phyloP scores from a whole-genome alignment of 1,140 invertebrate species.

The Pogonomyrmex californicus region DNA sequence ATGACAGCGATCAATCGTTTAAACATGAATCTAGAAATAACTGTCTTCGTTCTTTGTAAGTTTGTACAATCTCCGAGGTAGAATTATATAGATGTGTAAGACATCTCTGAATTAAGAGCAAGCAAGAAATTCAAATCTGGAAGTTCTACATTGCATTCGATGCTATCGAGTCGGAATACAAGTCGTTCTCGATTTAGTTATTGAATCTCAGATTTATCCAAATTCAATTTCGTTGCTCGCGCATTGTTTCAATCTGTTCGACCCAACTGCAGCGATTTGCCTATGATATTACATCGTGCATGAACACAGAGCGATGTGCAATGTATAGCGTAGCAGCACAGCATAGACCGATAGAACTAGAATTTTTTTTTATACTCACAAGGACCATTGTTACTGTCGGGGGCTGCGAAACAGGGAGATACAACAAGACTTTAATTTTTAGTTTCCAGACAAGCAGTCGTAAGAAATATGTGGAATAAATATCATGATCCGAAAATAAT shows the following conservation, averaged over 20 bases:
- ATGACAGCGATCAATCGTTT: not conserved
- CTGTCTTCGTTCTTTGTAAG: not conserved
- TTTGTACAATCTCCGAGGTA: not conserved
- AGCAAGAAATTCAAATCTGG: slow-evolving; percentile 50
- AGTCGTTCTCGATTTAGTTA: slow-evolving; percentile 27
- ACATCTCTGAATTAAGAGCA: slow-evolving; percentile 11
- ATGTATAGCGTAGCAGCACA: slow-evolving; percentile 83
- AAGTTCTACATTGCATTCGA: slow-evolving; percentile 35
- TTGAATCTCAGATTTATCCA: slow-evolving; percentile 56
- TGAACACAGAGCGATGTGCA: slow-evolving; percentile 70
- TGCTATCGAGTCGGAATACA: slow-evolving; percentile 37
- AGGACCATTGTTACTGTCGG: slow-evolving; percentile 94
- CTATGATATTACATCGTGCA: slow-evolving; percentile 64
- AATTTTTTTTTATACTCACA: slow-evolving; percentile 91
- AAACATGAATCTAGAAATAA: not conserved
- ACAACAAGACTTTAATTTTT: slow-evolving; percentile 86
- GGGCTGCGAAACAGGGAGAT: slow-evolving; percentile 90
- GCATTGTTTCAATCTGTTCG: slow-evolving; percentile 50
- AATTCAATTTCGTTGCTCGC: slow-evolving; percentile 50
- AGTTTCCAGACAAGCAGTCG: slow-evolving; percentile 81
- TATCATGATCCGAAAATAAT: slow-evolving; percentile 36
- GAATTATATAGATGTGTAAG: not conserved
- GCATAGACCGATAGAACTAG: slow-evolving; percentile 85
- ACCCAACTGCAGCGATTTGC: slow-evolving; percentile 53
- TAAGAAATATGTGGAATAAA: slow-evolving; percentile 69